Percentiles rank a stretch among this genome's conserved stretches.
Evolutionary conservation across 2,888 invertebrate genomes (phyloP).

Genomic region (Thymelicus acteon): DNA sequence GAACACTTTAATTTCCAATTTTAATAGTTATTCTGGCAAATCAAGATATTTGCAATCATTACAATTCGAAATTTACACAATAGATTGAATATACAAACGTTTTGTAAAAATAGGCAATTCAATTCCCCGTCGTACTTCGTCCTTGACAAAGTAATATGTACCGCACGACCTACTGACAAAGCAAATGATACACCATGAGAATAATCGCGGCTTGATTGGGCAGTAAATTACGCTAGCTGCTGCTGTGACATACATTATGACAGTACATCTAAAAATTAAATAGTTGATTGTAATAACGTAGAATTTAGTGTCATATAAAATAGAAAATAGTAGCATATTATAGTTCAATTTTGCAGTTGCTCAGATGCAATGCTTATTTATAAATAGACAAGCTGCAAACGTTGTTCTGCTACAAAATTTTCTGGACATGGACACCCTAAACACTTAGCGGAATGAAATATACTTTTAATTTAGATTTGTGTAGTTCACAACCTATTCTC

Average conservation of each 20-base stretch:
- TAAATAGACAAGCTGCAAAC: no score
- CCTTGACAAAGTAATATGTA: constrained; percentile 31
- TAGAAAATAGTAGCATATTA: no score
- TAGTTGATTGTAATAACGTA: background rate
- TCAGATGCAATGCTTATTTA: no score
- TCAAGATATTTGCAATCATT: background rate
- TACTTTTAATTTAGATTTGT: no score
- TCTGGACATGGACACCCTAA: no score
- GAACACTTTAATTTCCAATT: no score
- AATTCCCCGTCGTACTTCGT: background rate
- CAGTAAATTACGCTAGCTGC: constrained; percentile 18
- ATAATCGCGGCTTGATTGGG: constrained; percentile 22
- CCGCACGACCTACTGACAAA: constrained; percentile 16
- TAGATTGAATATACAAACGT: background rate
- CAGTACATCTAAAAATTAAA: background rate
- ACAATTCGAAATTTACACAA: background rate
- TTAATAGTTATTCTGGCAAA: no score
- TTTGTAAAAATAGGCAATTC: background rate
- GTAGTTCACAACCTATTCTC: no score
- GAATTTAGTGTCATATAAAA: no score
- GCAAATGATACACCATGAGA: constrained; percentile 28
- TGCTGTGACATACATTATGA: background rate
- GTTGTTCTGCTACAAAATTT: no score
- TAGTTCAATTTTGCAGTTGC: no score
- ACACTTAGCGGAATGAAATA: no score